These are phyloP conservation scores for Darevskia mixta DNA, from an alignment of 2,797 vertebrate genomes.

Conservation along the genomic window DNA sequence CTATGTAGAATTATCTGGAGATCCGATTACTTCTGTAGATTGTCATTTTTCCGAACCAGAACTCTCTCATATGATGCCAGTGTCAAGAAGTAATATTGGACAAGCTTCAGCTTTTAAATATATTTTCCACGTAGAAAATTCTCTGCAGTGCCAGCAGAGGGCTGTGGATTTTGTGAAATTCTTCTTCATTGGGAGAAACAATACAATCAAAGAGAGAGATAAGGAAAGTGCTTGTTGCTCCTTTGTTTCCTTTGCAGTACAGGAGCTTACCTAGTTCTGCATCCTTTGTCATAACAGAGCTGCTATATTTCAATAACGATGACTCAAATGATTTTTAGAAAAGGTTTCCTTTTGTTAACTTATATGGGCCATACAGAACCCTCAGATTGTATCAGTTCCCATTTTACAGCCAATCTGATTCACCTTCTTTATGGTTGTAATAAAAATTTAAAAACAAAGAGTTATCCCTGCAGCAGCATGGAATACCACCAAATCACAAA, in stretches of 20 bases:
- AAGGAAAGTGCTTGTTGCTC: not conserved
- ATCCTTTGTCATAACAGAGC: not conserved
- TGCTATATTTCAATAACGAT: not conserved
- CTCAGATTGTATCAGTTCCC: not conserved
- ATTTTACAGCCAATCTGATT: not conserved
- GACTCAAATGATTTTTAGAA: not conserved
- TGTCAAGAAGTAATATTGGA: conserved; percentile 23
- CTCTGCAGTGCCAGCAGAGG: conserved; percentile 33
- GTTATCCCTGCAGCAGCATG: not conserved
- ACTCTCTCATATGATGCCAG: not conserved
- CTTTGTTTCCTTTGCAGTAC: not conserved
- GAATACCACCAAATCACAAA: not conserved
- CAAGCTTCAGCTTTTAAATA: conserved; percentile 35
- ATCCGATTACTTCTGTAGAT: not conserved
- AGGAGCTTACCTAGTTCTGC: not conserved
- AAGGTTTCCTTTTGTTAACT: not conserved
- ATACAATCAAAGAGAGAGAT: not conserved
- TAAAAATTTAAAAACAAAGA: not conserved
- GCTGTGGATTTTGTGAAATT: conserved; percentile 8
- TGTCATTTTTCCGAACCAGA: conserved; percentile 8
- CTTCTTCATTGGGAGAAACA: not conserved
- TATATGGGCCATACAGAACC: not conserved
- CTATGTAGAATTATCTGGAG: not conserved
- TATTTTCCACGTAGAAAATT: not conserved
- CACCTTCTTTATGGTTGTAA: not conserved